phyloP scores from a whole-genome alignment of 2,113 vertebrate genomes.

The Archilochus colubris region DNA sequence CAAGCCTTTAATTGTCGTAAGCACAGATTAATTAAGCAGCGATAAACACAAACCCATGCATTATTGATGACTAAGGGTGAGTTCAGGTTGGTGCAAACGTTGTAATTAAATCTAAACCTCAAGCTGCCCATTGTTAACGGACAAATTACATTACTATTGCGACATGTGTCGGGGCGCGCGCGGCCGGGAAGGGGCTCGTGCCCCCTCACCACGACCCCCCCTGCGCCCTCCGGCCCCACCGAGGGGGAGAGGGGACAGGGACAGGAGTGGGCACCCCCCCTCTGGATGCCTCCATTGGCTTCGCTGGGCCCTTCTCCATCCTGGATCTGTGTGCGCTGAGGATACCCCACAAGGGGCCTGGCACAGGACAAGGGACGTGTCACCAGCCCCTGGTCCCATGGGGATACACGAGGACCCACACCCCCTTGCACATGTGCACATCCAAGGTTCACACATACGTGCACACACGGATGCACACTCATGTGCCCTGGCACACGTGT shows the following conservation, averaged over 20 bases:
- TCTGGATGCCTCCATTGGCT: background rate
- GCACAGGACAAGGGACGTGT: accelerated
- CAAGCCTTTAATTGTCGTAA: slow-evolving; percentile 75
- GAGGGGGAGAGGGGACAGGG: background rate
- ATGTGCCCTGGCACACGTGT: background rate
- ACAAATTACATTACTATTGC: slow-evolving; percentile 67
- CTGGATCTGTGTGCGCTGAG: accelerated
- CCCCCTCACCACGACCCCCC: background rate
- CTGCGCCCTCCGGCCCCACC: accelerated
- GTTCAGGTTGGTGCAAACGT: slow-evolving; percentile 65
- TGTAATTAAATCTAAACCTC: slow-evolving; percentile 73
- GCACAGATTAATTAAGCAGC: slow-evolving; percentile 76
- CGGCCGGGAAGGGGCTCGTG: background rate
- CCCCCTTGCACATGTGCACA: too few relatives aligned
- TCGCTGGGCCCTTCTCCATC: accelerated
- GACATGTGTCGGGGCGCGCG: slow-evolving; percentile 29
- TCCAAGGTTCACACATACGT: too few relatives aligned
- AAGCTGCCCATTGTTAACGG: slow-evolving; percentile 70
- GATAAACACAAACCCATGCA: slow-evolving; percentile 74
- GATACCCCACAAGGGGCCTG: accelerated
- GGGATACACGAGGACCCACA: accelerated
- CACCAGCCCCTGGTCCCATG: accelerated
- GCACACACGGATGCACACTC: too few relatives aligned
- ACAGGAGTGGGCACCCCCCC: background rate
- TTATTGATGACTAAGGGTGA: slow-evolving; percentile 73